Conservation (phyloP, 2,797 vertebrate species). For the Clarias fuscus region DNA sequence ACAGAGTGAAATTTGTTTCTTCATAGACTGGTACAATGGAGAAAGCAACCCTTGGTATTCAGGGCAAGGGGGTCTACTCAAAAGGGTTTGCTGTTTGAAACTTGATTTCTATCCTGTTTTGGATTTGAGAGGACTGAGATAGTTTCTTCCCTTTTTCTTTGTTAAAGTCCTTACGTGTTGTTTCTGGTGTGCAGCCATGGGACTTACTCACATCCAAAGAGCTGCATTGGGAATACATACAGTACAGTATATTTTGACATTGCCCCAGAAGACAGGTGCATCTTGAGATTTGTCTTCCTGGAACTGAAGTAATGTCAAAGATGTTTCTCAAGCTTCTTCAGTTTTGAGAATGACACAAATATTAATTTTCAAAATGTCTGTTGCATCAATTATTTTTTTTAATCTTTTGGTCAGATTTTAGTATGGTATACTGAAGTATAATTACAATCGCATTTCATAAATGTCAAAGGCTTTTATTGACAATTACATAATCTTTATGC, state of each 20-base stretch:
- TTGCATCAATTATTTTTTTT: no score
- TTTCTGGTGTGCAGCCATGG: background rate
- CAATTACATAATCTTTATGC: no score
- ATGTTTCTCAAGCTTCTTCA: background rate
- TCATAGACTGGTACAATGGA: background rate
- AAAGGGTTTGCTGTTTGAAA: background rate
- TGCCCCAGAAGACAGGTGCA: background rate
- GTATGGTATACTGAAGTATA: no score
- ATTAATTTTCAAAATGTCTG: no score
- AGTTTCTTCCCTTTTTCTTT: background rate
- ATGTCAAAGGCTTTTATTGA: no score
- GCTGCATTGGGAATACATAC: background rate
- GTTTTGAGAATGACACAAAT: background rate
- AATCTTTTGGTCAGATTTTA: no score
- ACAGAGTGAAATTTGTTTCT: background rate
- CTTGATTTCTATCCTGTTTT: background rate
- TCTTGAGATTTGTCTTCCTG: background rate
- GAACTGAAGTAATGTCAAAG: no score
- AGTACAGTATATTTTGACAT: no score
- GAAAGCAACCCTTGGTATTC: background rate
- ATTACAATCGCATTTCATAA: no score
- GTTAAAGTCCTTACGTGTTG: background rate
- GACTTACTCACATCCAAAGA: background rate
- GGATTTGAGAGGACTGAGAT: background rate
- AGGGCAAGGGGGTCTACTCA: background rate